These are phyloP conservation scores for Sebastes trivittatus DNA, from an alignment of 2,797 vertebrate species.

Conservation along the genomic window DNA sequence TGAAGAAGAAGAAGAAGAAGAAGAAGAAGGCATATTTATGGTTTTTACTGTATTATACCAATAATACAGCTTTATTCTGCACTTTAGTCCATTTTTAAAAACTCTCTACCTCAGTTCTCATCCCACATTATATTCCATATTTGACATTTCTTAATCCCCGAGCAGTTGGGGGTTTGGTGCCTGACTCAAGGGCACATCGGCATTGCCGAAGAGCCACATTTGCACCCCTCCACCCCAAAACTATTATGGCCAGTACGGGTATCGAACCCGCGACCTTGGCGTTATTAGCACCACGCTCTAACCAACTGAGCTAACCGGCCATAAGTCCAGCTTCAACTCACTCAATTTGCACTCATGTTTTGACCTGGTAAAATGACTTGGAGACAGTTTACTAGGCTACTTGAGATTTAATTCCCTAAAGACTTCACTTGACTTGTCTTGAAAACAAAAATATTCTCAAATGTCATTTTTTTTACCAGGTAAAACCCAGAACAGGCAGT, in stretches of 20 bases:
- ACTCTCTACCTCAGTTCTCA: too few species aligned
- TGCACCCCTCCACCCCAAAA: neutral
- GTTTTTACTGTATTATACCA: too few species aligned
- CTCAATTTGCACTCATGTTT: neutral
- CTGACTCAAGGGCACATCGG: too few species aligned
- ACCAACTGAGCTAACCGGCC: conserved; percentile 21
- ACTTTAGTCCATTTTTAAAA: too few species aligned
- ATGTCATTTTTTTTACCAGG: neutral
- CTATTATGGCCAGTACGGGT: conserved; percentile 51
- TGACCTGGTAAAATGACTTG: neutral
- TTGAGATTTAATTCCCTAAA: neutral
- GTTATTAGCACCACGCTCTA: conserved; percentile 82
- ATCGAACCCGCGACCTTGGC: conserved; percentile 73
- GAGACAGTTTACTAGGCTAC: neutral
- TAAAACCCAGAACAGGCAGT: neutral
- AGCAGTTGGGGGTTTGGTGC: too few species aligned
- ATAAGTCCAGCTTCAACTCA: neutral
- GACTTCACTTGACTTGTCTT: neutral
- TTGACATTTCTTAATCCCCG: too few species aligned
- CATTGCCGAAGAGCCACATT: too few species aligned
- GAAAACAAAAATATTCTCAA: neutral
- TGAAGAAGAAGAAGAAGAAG: neutral
- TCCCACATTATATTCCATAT: too few species aligned
- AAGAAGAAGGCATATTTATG: too few species aligned
- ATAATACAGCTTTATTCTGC: too few species aligned